Conservation (phyloP, 2,113 vertebrate genomes). For the Canis aureus region DNA sequence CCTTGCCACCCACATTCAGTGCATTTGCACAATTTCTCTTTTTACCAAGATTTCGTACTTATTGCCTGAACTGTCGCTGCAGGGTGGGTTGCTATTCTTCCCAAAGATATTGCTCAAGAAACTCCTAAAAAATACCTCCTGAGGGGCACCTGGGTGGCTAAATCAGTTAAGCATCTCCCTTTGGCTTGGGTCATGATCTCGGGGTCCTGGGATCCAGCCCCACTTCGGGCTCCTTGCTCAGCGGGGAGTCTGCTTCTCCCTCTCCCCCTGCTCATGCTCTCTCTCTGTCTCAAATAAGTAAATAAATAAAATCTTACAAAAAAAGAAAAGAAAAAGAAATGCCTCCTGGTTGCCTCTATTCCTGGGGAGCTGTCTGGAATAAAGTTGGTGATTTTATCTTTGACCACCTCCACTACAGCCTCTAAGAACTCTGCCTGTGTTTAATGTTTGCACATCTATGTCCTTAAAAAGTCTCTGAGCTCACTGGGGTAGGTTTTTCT, state of each 20-base stretch:
- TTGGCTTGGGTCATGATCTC: not conserved
- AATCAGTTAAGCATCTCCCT: not conserved
- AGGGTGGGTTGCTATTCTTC: not conserved
- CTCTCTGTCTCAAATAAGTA: not conserved
- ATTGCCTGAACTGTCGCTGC: not conserved
- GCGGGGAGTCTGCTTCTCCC: not conserved
- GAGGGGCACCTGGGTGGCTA: not conserved
- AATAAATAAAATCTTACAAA: not conserved
- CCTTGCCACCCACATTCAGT: not conserved
- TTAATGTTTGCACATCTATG: not conserved
- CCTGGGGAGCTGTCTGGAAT: not conserved
- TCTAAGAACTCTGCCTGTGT: not conserved
- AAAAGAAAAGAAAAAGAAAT: not conserved
- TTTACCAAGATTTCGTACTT: not conserved
- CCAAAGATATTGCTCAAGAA: not conserved
- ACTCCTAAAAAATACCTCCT: not conserved
- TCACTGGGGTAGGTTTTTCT: not conserved
- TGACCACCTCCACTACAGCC: not conserved
- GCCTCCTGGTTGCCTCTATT: not conserved
- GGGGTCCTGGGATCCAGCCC: not conserved
- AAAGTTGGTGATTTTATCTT: not conserved
- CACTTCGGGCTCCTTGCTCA: not conserved
- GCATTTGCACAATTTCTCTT: not conserved
- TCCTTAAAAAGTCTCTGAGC: not conserved
- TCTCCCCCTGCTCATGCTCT: not conserved